Evolutionary conservation across 2,113 vertebrate species (phyloP), one percentile per base, ranked within the genome.

Genomic region (Taxidea taxus): DNA sequence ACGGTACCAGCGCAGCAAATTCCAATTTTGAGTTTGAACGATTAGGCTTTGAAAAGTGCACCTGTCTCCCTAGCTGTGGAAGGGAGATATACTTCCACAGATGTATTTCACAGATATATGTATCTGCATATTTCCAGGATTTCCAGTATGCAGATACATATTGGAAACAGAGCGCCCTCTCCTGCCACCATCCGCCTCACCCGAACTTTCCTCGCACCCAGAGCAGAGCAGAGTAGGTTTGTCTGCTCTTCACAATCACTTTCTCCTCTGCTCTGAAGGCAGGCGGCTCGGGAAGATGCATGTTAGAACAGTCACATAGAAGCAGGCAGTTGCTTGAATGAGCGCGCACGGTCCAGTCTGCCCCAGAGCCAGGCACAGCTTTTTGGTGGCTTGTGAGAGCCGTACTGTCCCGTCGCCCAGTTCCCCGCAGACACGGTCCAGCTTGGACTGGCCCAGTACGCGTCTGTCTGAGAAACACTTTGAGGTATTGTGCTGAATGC

Each of bases 351-450:
- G 29, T 16, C 9, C 44, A 21, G 12, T 74, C 37, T 25, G n/a
- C 29, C 13, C n/a, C 39, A 4, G 4, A 89, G 62, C 34, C n/a
- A 20, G 64, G 70, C 37, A 51, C 7, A 39, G 31, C 62, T 85
- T 80, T 44, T 14, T 10, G 42, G 47, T 70, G 15, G 34, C 60
- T 29, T 34, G 10, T 80, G 77, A 81, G n/a, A n/a, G 51, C 39
- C 1, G 20, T 31, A 14, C 12, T 3, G 7, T 70, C 27, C 27
- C 1, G 0, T 85, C 31, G 27, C 29, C 20, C 4, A 4, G 54
- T 20, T 39, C 62, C 37, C 29, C 16, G 74, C 72, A 78, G 20
- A 42, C 7, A 3, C 1, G 31, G 2, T 16, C 23, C 47, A 6
- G 6, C 14, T n/a, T 25, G 20, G 25, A 77, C 21, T 34, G 34